Evolutionary conservation across 2,888 invertebrate genomes (phyloP), one percentile per base, ranked within the genome.

Genomic region (Noctuana brunneofusca): DNA sequence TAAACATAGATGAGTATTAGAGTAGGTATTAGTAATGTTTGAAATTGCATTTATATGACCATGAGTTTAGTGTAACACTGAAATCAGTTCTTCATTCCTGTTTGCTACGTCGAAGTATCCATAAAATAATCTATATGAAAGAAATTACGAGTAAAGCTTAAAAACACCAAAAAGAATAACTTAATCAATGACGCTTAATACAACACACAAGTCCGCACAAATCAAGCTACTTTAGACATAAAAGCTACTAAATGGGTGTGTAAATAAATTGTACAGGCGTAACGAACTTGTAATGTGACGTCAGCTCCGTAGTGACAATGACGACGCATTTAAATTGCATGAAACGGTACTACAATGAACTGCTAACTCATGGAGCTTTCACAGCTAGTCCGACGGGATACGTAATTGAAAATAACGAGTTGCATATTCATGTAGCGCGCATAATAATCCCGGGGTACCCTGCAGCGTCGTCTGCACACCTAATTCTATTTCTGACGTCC

Each of bases 381-480:
- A 50, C 38, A 59, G 43, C 22, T 38, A 58, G 48, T 35, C 46
- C 54, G 70, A 68, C 72, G 71, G 79, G 75, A 73, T 70, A 67
- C 76, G 74, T 87, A 84, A 87, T 86, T 88, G 82, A 84, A 84
- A 83, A 83, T 85, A 84, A 85, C 84, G 77, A 83, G 80, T 76
- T 84, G 83, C 83, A 87, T 86, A 87, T 87, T 86, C 84, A 87
- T 86, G 76, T 75, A 73, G 71, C 71, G 67, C 64, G 71, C 71
- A 75, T 73, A 73, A 76, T 75, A 74, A 74, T 74, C 68, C 68
- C 66, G 3, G 22, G 43, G 54, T 71, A 66, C 71, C 71, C 73
- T 67, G 69, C 69, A 70, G 72, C 69, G 66, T 58, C 65, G 68
- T 64, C 65, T 65, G 66, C 68, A 71, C 73, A 71, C 71, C 71